Conservation (phyloP, 92 coral and sea anemone species). For the Zoanthus sociatus region DNA sequence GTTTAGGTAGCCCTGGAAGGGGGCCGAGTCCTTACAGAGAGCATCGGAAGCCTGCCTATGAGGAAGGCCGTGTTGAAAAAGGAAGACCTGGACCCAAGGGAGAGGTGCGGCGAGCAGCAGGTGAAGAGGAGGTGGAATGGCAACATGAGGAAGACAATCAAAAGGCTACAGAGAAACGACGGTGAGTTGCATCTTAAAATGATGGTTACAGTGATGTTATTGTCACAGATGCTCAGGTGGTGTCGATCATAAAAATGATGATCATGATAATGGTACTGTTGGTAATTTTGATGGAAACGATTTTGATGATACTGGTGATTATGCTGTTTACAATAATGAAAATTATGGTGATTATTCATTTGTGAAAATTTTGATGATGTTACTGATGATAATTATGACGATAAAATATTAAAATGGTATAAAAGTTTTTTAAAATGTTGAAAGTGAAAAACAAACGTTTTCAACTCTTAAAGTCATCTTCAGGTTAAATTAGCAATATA, state of each 20-base stretch:
- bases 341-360: background rate
- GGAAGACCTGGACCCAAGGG: constrained; percentile 61
- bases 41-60: constrained; percentile 74
- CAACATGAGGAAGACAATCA: constrained; percentile 85
- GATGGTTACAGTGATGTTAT: background rate
- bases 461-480: too few relatives aligned
- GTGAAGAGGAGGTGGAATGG: constrained; percentile 85
- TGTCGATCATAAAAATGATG: background rate
- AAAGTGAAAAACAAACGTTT: too few relatives aligned
- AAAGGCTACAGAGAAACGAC: constrained; percentile 50
- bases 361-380: background rate
- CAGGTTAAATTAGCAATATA: too few relatives aligned
- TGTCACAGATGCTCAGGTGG: background rate
- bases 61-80: constrained; percentile 65
- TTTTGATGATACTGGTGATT: background rate
- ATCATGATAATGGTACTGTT: too few relatives aligned
- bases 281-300: background rate
- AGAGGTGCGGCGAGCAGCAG: constrained; percentile 76
- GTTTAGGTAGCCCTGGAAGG: constrained; percentile 39
- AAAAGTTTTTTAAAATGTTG: too few relatives aligned
- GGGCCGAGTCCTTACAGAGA: constrained; percentile 77
- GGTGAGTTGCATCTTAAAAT: constrained; percentile 9
- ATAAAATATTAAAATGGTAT: too few relatives aligned
- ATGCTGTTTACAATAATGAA: background rate
- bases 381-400: background rate